Conservation (phyloP, 2,797 vertebrate species). For the Notolabrus celidotus region DNA sequence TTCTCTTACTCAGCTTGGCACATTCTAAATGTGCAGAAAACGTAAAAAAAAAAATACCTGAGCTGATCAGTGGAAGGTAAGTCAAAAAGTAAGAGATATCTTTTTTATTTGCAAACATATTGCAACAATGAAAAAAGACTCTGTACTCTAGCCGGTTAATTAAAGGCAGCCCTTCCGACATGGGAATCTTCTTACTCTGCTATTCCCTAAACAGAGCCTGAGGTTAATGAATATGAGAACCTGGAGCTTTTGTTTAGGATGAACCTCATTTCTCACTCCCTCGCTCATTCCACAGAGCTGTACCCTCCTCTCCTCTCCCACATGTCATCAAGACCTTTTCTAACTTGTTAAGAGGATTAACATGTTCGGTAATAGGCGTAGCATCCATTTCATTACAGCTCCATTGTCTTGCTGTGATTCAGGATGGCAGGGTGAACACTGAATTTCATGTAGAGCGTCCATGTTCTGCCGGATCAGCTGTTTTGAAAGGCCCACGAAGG, state of each 20-base stretch:
- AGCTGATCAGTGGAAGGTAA: constrained; percentile 15
- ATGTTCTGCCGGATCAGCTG: constrained; percentile 65
- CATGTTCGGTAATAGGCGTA: constrained; percentile 65
- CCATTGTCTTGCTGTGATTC: constrained; percentile 66
- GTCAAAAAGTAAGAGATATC: neutral
- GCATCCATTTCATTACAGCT: constrained; percentile 59
- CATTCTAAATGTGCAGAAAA: constrained; percentile 6
- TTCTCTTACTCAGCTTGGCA: constrained; percentile 26
- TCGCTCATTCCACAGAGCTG: constrained; percentile 37
- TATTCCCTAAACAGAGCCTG: constrained; percentile 37
- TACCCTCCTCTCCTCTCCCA: constrained; percentile 37
- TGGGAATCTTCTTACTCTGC: neutral
- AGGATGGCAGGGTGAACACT: constrained; percentile 52
- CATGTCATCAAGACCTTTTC: constrained; percentile 69
- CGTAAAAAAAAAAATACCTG: constrained; percentile 3
- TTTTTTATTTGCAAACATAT: constrained; percentile 20
- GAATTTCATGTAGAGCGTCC: constrained; percentile 57
- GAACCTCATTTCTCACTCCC: constrained; percentile 49
- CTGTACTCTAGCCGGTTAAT: neutral
- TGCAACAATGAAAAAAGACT: constrained; percentile 2
- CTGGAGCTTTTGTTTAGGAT: constrained; percentile 52
- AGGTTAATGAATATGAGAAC: constrained; percentile 56
- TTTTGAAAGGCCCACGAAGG: constrained; percentile 27
- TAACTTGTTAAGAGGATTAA: constrained; percentile 79
- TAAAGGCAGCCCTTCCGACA: constrained; percentile 14